Evolutionary conservation across 2,113 vertebrate genomes (phyloP).

Genomic region (Tragelaphus buxtoni): DNA sequence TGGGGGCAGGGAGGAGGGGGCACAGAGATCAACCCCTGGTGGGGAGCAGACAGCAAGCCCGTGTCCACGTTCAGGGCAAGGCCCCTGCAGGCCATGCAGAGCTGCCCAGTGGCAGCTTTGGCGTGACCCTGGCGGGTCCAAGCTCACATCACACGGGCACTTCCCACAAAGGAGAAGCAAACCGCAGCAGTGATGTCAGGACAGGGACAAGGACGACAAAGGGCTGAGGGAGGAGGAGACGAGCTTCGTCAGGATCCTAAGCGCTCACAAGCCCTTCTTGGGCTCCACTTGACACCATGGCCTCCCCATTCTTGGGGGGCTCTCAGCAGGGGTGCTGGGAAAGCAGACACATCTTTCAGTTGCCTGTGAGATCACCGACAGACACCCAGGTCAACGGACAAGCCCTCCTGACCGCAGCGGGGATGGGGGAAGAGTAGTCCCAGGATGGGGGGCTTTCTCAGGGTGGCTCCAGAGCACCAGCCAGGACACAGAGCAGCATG

Average conservation of each 20-base stretch:
- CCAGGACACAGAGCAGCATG: neutral
- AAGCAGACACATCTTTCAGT: neutral
- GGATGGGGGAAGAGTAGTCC: neutral
- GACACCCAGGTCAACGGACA: neutral
- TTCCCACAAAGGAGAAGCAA: neutral
- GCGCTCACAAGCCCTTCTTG: too few relatives aligned
- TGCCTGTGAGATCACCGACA: neutral
- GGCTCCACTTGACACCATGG: neutral
- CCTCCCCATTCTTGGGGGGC: neutral
- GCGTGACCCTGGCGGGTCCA: neutral
- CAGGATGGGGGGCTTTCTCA: too few relatives aligned
- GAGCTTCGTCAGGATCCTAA: neutral
- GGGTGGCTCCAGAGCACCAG: neutral
- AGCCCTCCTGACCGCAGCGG: neutral
- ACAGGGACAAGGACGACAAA: neutral
- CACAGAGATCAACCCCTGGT: neutral
- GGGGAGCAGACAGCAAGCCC: neutral
- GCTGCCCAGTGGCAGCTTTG: neutral
- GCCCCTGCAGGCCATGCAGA: neutral
- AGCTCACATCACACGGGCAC: neutral
- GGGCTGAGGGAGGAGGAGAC: neutral
- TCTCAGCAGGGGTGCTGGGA: neutral
- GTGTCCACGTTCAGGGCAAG: neutral
- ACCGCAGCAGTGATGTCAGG: neutral
- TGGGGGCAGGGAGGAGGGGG: rapidly evolving